Base-by-base conservation (phyloP, 2,797 vertebrate genomes). In the Gephyroberyx darwinii region DNA sequence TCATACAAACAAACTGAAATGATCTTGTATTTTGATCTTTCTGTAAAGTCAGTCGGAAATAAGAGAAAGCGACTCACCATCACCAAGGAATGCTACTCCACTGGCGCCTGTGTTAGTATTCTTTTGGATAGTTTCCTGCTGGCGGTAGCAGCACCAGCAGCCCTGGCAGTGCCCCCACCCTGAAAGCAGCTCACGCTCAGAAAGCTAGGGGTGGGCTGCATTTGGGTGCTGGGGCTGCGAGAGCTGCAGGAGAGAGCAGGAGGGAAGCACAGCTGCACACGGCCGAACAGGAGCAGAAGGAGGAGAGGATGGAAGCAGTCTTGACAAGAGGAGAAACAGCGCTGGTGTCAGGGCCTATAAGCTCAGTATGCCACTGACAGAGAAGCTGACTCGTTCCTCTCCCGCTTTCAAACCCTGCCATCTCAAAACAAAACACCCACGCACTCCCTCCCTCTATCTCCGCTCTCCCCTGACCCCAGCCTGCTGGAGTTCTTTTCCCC, bases 371-470 rank as follows among this genome's bases (percentile, higher is more conserved):
- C 88, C 88, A 70, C 90, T 91, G 93, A 87, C 89, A 92, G 89
- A 81, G 73, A 64, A 79, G 84, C 81, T 62, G 85, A 87, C 84
- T 90, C 59, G 80, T 72, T 92, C 82, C 75, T 89, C 90, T 90
- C 82, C 90, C 88, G 88, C 79, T 88, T 88, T 92, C 92, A 91
- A 86, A 92, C 84, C 89, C 90, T 92, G 91, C 93, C 94, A 94
- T 94, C 90, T 93, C 93, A 94, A 93, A 94, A 94, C 93, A 95
- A 93, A 94, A 93, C 94, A 90, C 95, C 94, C 94, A 95, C 95
- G 92, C 94, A 92, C 91, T 90, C 88, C 60, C 91, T 90, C 88
- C 60, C 91, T 90, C 88, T 61, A 84, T 83, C 92, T 88, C 89
- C 75, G 78, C 90, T 92, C 90, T 90, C 89, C 90, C 89, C 92